These are phyloP conservation scores for Numenius arquata DNA, from an alignment of 2,113 vertebrate species.

Conservation along the genomic window DNA sequence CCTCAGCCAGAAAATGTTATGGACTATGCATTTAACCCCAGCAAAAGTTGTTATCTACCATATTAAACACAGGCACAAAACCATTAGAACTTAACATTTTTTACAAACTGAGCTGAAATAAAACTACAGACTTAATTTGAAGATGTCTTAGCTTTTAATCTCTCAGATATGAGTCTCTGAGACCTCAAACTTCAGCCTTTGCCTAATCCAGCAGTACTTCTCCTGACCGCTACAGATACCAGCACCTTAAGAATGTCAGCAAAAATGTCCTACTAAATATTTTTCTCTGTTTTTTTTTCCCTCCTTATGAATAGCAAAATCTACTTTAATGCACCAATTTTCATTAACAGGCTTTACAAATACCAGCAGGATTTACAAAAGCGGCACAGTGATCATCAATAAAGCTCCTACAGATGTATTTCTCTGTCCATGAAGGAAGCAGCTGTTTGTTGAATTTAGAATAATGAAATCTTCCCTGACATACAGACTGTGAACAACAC, in stretches of 20 bases:
- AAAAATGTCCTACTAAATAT: not conserved
- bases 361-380: slow-evolving; percentile 47
- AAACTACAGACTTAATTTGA: not conserved
- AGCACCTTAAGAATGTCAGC: not conserved
- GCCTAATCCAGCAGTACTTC: not conserved
- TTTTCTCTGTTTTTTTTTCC: not conserved
- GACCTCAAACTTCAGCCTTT: not conserved
- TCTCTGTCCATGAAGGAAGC: slow-evolving; percentile 25
- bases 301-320: not conserved
- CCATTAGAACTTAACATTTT: not conserved
- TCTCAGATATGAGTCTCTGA: not conserved
- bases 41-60: not conserved
- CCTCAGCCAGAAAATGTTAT: not conserved
- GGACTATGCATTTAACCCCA: not conserved
- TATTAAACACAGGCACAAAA: not conserved
- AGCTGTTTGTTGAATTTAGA: slow-evolving; percentile 47
- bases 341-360: slow-evolving; percentile 39
- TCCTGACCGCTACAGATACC: not conserved
- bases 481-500: slow-evolving; percentile 25
- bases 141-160: not conserved
- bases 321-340: slow-evolving; percentile 44
- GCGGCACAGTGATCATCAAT: not conserved
- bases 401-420: slow-evolving; percentile 42
- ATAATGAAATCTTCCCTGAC: slow-evolving; percentile 45
- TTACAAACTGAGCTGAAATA: not conserved